phyloP scores from a whole-genome alignment of 2,888 invertebrate species.

The Coenonympha glycerion region DNA sequence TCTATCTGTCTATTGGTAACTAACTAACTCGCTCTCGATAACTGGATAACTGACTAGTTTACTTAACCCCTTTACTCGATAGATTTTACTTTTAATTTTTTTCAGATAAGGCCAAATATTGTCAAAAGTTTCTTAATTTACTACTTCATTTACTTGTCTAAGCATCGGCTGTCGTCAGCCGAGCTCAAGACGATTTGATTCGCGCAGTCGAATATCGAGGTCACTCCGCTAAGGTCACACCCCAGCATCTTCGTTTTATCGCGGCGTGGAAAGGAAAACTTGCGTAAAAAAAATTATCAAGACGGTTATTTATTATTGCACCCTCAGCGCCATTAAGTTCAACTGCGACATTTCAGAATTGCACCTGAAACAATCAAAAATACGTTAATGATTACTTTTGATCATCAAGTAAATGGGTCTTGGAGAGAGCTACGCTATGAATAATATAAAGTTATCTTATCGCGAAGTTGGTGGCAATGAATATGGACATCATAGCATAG shows the following conservation, averaged over 20 bases:
- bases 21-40: slow-evolving; percentile 43
- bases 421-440: no score
- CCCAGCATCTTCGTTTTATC: slow-evolving; percentile 71
- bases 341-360: slow-evolving; percentile 53
- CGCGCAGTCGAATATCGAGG: slow-evolving; percentile 53
- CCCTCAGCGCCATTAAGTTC: slow-evolving; percentile 38
- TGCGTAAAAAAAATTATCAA: slow-evolving; percentile 34
- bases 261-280: slow-evolving; percentile 43
- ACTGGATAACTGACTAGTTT: slow-evolving; percentile 67
- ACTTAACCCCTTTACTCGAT: slow-evolving; percentile 35
- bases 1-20: slow-evolving; percentile 58
- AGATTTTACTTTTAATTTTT: slow-evolving; percentile 34
- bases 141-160: slow-evolving; percentile 64
- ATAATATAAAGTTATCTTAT: no score
- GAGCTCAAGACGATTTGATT: slow-evolving; percentile 59
- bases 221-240: slow-evolving; percentile 63
- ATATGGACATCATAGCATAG: no score
- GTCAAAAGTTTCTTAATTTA: slow-evolving; percentile 28
- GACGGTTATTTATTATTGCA: slow-evolving; percentile 39
- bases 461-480: no score
- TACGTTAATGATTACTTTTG: slow-evolving; percentile 22
- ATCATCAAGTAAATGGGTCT: no score
- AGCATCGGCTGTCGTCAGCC: slow-evolving; percentile 71
- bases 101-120: slow-evolving; percentile 42
- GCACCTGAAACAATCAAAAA: slow-evolving; percentile 69